These are phyloP conservation scores for Lethrus apterus DNA, from an alignment of 1,140 invertebrate species.

Conservation along the genomic window DNA sequence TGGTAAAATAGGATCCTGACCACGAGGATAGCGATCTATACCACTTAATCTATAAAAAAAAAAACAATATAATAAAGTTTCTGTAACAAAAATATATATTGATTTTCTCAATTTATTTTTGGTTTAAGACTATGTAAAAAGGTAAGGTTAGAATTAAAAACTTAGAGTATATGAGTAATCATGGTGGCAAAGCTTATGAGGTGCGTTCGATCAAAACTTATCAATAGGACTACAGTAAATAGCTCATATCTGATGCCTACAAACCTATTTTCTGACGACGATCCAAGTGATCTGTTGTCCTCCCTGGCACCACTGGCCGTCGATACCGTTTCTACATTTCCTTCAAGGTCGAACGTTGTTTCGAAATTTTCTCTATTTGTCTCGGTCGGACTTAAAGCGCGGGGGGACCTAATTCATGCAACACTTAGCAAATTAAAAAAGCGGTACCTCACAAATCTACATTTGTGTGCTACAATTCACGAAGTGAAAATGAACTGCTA, in stretches of 20 bases:
- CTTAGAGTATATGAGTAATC: too few species aligned
- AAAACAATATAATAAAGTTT: background rate
- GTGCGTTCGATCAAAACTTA: slow-evolving; percentile 4
- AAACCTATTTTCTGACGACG: slow-evolving; percentile 38
- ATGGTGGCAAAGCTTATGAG: too few species aligned
- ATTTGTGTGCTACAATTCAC: too few species aligned
- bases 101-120: too few species aligned
- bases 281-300: slow-evolving; percentile 37
- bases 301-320: slow-evolving; percentile 38
- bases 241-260: slow-evolving; percentile 15
- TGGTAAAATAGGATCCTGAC: slow-evolving; percentile 84
- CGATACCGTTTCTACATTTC: slow-evolving; percentile 69
- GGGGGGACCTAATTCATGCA: slow-evolving; percentile 30
- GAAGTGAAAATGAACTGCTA: too few species aligned
- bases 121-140: too few species aligned
- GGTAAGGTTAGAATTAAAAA: too few species aligned
- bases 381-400: slow-evolving; percentile 37
- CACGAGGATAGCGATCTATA: slow-evolving; percentile 45
- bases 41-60: slow-evolving; percentile 29
- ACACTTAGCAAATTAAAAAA: slow-evolving; percentile 19
- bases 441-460: too few species aligned
- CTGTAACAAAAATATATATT: too few species aligned
- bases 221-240: slow-evolving; percentile 12
- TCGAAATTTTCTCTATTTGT: slow-evolving; percentile 61
- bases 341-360: slow-evolving; percentile 74